phyloP scores from a whole-genome alignment of 1,140 invertebrate species.

The Lepidurus packardi region DNA sequence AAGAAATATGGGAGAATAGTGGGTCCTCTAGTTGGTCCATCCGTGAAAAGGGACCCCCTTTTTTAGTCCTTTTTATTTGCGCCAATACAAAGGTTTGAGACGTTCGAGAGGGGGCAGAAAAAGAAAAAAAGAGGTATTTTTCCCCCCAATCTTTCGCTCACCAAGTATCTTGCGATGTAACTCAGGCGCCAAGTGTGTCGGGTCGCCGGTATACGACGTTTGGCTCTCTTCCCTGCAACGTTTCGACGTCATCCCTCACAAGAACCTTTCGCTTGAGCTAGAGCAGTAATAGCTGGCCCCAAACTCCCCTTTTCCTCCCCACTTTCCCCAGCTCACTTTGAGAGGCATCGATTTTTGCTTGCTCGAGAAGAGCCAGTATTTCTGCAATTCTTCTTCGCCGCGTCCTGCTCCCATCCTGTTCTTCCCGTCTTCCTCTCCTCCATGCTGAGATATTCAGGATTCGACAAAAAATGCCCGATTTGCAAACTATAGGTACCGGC shows the following conservation, averaged over 20 bases:
- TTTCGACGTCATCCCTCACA: slow-evolving; percentile 9
- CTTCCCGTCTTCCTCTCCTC: not conserved
- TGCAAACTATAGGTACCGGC: not conserved
- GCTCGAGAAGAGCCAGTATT: not conserved
- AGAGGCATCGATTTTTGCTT: slow-evolving; percentile 8
- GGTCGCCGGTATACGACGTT: slow-evolving; percentile 12
- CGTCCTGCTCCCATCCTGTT: too few relatives aligned
- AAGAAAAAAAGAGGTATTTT: not conserved
- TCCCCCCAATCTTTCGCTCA: not conserved
- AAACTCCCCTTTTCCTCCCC: not conserved
- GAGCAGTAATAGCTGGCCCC: slow-evolving; percentile 1
- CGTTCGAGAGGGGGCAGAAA: not conserved
- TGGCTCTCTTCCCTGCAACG: not conserved
- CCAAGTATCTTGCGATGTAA: not conserved
- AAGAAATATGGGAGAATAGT: too few relatives aligned
- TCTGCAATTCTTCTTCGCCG: not conserved
- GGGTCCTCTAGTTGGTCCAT: not conserved
- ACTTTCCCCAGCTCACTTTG: not conserved
- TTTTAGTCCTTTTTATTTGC: not conserved
- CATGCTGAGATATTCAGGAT: not conserved
- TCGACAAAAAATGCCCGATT: not conserved
- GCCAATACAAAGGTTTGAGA: not conserved
- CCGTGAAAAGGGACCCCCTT: not conserved
- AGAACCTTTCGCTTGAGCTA: slow-evolving; percentile 4
- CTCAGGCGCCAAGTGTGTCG: slow-evolving; percentile 1